Percentiles rank a stretch among this genome's conserved stretches.
Evolutionary conservation across 92 coral and sea anemone species (phyloP).

Genomic region (Porites lobata): DNA sequence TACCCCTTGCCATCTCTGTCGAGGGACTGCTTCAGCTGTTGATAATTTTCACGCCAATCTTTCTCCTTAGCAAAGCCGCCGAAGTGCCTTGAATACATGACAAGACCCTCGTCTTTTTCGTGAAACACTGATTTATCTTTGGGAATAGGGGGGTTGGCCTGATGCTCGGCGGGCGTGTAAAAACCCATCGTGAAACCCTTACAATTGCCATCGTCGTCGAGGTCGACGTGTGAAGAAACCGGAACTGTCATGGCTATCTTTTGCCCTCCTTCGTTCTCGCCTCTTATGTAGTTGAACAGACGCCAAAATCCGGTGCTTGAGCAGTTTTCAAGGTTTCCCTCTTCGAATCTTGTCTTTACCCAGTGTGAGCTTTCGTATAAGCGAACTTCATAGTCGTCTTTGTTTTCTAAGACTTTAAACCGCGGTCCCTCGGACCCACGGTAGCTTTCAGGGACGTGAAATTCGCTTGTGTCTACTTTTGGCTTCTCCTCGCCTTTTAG

Average conservation of each 20-base stretch:
- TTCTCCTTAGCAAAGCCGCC: constrained; percentile 70
- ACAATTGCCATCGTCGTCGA: constrained; percentile 45
- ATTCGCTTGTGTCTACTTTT: constrained; percentile 63
- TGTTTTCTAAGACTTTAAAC: constrained; percentile 66
- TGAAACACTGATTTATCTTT: constrained; percentile 61
- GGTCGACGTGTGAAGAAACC: constrained; percentile 47
- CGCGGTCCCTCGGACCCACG: constrained; percentile 74
- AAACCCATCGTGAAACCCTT: constrained; percentile 53
- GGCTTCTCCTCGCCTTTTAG: constrained; percentile 78
- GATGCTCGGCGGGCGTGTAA: constrained; percentile 48
- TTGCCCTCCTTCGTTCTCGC: constrained; percentile 68
- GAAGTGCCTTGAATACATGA: constrained; percentile 62
- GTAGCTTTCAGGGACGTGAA: constrained; percentile 74
- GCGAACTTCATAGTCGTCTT: constrained; percentile 70
- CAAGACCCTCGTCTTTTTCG: constrained; percentile 52
- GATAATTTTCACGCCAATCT: constrained; percentile 55
- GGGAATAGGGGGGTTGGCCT: constrained; percentile 58
- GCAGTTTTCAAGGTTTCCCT: constrained; percentile 52
- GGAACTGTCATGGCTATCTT: constrained; percentile 76
- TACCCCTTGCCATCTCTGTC: constrained; percentile 68
- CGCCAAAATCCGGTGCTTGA: constrained; percentile 70
- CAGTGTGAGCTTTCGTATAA: constrained; percentile 60
- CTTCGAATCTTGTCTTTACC: constrained; percentile 64
- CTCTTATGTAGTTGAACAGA: constrained; percentile 73
- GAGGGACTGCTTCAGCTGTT: constrained; percentile 50